These are phyloP conservation scores for Umimayanthus chanpuru DNA, from an alignment of 92 coral and sea anemone species.

Conservation along the genomic window DNA sequence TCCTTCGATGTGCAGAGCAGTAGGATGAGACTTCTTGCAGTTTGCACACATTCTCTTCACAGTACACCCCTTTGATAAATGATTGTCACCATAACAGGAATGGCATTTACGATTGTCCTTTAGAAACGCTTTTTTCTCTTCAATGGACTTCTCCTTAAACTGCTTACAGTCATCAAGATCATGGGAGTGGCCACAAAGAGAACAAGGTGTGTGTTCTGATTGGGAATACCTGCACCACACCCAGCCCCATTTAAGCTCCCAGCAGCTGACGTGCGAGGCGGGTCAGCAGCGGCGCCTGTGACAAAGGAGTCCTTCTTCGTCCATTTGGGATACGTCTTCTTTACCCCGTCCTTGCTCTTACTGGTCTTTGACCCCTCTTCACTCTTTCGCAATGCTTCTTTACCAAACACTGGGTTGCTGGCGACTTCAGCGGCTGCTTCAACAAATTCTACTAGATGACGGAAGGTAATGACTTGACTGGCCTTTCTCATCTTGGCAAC, in stretches of 20 bases:
- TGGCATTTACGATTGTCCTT: constrained; percentile 49
- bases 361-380: background rate
- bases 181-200: constrained; percentile 38
- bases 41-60: constrained; percentile 38
- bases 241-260: constrained; percentile 44
- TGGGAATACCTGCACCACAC: no score
- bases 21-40: constrained; percentile 57
- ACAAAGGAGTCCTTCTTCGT: background rate
- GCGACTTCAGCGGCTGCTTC: constrained; percentile 50
- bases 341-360: background rate
- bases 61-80: constrained; percentile 51
- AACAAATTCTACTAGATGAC: constrained; percentile 43
- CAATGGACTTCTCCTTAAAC: constrained; percentile 51
- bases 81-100: constrained; percentile 57
- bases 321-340: background rate
- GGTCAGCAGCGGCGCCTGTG: background rate
- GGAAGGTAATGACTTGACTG: constrained; percentile 22
- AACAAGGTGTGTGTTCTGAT: constrained; percentile 36
- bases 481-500: constrained; percentile 37
- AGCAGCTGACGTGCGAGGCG: no score
- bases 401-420: constrained; percentile 59
- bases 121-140: constrained; percentile 53
- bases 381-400: constrained; percentile 50
- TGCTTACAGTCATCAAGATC: constrained; percentile 62
- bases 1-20: constrained; percentile 67